Evolutionary conservation across 2,888 invertebrate genomes (phyloP), one percentile per base, ranked within the genome.

Genomic region (Chymomyza caudatula): DNA sequence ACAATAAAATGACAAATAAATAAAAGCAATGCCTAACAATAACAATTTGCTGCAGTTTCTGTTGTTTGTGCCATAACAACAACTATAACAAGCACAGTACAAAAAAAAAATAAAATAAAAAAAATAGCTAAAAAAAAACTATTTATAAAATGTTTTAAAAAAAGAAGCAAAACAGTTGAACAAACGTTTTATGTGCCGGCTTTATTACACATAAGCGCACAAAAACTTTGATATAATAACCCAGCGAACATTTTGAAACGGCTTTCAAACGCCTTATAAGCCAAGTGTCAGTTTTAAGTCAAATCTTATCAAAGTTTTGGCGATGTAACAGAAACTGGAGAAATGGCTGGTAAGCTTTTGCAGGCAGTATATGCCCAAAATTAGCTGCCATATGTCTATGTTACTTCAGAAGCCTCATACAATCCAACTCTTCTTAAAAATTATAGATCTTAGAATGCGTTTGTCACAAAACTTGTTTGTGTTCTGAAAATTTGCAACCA

Each of bases 41-140:
- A 63, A 65, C 67, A 66, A 65, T 76, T 71, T 70, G 52, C 51
- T 63, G 69, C 77, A 80, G 78, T 76, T 75, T 75, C n/a, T n/a
- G 11, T 37, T 11, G 65, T 58, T 52, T 58, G 62, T 54, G 64
- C 54, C 52, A 23, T 49, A 71, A 71, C 63, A 47, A 47, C 47
- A 47, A 47, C 47, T 17, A 17, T 8, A 17, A 47, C 47, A 47
- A 47, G 13, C 6, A 15, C n/a, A 6, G 5, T 6, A n/a, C n/a
- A n/a, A n/a, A 8, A 47, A 15, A 77, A 73, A 67, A 54, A 63
- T 11, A 37, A 11, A 37, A 37, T 8, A 37, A 65, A 61, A 79
- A 76, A 79, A 71, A 72, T 76, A 64, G 56, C 65, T 29, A 55
- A 67, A 59, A 66, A 75, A 71, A 43, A 6, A 47, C 17, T 47